Conservation (phyloP, 2,113 vertebrate genomes). For the Lathamus discolor region DNA sequence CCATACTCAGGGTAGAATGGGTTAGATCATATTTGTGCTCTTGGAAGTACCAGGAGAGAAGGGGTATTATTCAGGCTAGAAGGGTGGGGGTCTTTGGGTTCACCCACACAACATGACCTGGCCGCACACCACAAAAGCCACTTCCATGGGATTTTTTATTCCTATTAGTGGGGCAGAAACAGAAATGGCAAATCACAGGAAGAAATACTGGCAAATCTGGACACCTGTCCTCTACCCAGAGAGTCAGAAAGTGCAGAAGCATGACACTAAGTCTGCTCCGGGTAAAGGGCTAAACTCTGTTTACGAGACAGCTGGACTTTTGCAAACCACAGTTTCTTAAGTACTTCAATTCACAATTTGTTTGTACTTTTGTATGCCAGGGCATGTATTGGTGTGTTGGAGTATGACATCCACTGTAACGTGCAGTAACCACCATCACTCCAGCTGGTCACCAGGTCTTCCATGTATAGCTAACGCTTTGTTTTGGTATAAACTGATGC, state of each 20-base stretch:
- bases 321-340: neutral
- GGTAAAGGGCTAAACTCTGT: neutral
- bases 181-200: neutral
- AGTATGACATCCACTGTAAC: accelerated
- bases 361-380: neutral
- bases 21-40: neutral
- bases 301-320: neutral
- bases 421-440: neutral
- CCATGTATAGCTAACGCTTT: accelerated
- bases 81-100: neutral
- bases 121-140: neutral
- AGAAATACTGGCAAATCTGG: neutral
- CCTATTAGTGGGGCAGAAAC: neutral
- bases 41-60: neutral
- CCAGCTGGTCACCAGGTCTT: neutral
- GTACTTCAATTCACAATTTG: neutral
- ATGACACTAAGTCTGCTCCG: neutral
- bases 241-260: neutral
- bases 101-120: neutral
- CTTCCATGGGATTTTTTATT: neutral
- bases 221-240: neutral
- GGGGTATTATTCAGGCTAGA: neutral
- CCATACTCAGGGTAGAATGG: neutral
- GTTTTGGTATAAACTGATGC: neutral
- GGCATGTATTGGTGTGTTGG: neutral